Evolutionary conservation across 2,113 vertebrate species (phyloP), one percentile per base, ranked within the genome.

Genomic region (Pampusana beccarii): DNA sequence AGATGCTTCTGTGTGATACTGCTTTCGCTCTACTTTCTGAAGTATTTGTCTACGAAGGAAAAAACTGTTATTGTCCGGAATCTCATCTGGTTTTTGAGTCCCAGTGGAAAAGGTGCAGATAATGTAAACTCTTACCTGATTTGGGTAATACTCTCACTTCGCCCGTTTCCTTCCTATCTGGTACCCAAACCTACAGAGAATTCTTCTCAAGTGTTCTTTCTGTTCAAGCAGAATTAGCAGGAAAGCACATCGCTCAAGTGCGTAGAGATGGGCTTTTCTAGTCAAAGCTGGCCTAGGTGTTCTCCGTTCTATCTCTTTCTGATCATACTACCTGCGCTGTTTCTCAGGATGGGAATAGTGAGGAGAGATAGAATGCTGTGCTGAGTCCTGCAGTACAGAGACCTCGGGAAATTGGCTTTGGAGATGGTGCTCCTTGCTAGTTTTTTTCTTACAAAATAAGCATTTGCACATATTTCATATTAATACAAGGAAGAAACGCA

Each of bases 201-300:
- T 60, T 50, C 15, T 31, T 46, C 38, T 33, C 0, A 1, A 38
- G 5, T 6, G 0, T 74, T 75, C 19, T 62, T 87, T 60, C 21
- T 54, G 2, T 80, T 57, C 40, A 65, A 42, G n/a, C 71, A 88
- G 74, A 65, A 65, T 31, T 40, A 42, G 33, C 46, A 84, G 73
- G 64, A 84, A 69, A 46, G 19, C 44, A 48, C 20, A 26, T 50
- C 10, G 31, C 5, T 48, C 10, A 10, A 13, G 48, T 34, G 24
- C 33, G 72, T 21, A 46, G 54, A 48, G 60, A 66, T 50, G 23
- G 34, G 11, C 34, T 90, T 80, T 86, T 38, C 61, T 58, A 26
- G 48, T 40, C 60, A 66, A 11, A 40, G 25, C 28, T 61, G 46
- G 5, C n/a, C 24, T 10, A 64, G 16, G 3, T 65, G 54, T 60